Evolutionary conservation across 2,113 vertebrate genomes (phyloP).

Genomic region (Chunga burmeisteri): DNA sequence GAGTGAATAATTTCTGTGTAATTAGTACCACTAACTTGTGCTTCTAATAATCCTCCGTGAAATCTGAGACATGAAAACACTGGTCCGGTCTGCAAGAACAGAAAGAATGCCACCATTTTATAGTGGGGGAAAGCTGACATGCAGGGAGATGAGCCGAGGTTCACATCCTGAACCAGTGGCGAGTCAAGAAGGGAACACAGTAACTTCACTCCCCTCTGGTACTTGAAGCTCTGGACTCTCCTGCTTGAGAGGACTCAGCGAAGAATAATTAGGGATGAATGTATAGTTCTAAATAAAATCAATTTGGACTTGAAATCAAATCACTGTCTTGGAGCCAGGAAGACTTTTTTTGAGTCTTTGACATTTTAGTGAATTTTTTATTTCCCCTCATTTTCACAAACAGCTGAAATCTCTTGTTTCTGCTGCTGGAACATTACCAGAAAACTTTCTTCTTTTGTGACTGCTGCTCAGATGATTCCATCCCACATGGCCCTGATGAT

Average conservation of each 20-base stretch:
- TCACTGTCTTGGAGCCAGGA: background rate
- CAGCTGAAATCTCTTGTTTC: background rate
- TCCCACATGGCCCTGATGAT: background rate
- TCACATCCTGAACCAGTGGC: background rate
- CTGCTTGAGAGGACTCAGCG: background rate
- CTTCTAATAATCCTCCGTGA: background rate
- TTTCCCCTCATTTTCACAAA: background rate
- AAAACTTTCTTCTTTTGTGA: background rate
- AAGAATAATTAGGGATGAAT: background rate
- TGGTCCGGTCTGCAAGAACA: background rate
- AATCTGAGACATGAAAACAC: background rate
- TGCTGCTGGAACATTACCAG: background rate
- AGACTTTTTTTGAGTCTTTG: background rate
- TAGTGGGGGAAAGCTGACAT: background rate
- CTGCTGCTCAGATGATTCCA: background rate
- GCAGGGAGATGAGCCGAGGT: background rate
- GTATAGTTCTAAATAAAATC: background rate
- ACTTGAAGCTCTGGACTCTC: background rate
- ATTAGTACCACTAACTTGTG: background rate
- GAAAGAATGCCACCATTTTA: background rate
- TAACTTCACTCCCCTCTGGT: background rate
- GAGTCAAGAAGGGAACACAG: background rate
- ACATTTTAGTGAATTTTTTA: background rate
- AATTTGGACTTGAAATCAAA: background rate
- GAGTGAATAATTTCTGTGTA: background rate